Base-by-base conservation (phyloP, 2,888 invertebrate species). In the Ophonus ardosiacus region DNA sequence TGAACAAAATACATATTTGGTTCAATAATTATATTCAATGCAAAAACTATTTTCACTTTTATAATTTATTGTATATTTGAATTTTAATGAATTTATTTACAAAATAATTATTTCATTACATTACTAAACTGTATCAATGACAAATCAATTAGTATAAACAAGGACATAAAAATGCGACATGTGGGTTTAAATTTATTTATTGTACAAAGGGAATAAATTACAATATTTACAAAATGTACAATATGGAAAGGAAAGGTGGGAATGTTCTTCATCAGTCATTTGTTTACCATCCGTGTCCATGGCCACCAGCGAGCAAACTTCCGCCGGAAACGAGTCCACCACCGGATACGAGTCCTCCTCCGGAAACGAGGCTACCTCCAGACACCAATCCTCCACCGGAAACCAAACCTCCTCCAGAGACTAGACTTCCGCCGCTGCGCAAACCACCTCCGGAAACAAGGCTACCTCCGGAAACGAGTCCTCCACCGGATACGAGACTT, bases 151-250 rank as follows among this genome's bases (percentile, higher is more conserved):
- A 78, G 24, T 78, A 57, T 78, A 57, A 43, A 38, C 78, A 57
- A 57, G 51, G 74, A 17, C 40, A 80, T 68, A 21, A 81, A 40
- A 68, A 21, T 81, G 56, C 21, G n/a, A 43, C 80, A 61, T 38
- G 61, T 31, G 17, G 13, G 61, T 65, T 65, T 65, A 81, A 81
- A 68, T 81, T 51, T 81, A 65, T 61, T 83, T 84, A 84, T 84
- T 84, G 38, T 15, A 13, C 24, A 40, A 56, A 40, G 38, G 78
- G 63, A 84, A 84, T 84, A 78, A 84, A 84, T 84, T 83, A 83
- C 76, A 43, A 84, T 84, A 84, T 84, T 84, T 84, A 84, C 84
- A 84, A 78, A 78, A 78, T 84, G 56, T 84, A 84, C 78, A 84
- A 84, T 24, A 51, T 59, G 40, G 40, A 61, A 31, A 59, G 63